Conservation (phyloP, 2,888 invertebrate genomes). For the Plusia festucae region DNA sequence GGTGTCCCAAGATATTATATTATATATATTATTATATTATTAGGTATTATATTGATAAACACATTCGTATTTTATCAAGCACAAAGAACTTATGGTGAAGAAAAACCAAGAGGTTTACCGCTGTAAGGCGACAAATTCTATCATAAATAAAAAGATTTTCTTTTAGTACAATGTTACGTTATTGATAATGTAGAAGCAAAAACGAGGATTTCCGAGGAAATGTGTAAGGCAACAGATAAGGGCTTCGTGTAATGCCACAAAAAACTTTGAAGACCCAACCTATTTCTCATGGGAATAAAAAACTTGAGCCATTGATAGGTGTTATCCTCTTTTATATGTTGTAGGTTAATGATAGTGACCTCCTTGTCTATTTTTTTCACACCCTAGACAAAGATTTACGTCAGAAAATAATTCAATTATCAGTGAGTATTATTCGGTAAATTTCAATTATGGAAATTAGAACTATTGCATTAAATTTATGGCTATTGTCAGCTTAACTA, state of each 20-base stretch:
- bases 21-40: too few species aligned
- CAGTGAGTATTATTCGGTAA: neutral
- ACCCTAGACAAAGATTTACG: too few species aligned
- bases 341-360: neutral
- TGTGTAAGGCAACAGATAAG: slow-evolving; percentile 49
- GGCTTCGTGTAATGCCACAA: slow-evolving; percentile 34
- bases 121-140: neutral
- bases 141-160: slow-evolving; percentile 6
- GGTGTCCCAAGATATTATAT: too few species aligned
- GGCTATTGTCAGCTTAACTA: slow-evolving; percentile 5
- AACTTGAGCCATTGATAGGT: slow-evolving; percentile 40
- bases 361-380: neutral
- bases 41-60: neutral
- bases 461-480: too few species aligned
- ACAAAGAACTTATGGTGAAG: neutral
- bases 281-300: slow-evolving; percentile 53
- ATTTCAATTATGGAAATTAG: slow-evolving; percentile 10
- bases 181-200: slow-evolving; percentile 32
- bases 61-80: neutral
- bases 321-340: slow-evolving; percentile 17
- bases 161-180: neutral
- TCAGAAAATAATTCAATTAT: neutral
- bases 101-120: neutral
- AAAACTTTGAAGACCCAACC: slow-evolving; percentile 40
- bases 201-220: slow-evolving; percentile 37